Conservation (phyloP, 2,797 vertebrate species). For the Schizopygopsis malacanthus region DNA sequence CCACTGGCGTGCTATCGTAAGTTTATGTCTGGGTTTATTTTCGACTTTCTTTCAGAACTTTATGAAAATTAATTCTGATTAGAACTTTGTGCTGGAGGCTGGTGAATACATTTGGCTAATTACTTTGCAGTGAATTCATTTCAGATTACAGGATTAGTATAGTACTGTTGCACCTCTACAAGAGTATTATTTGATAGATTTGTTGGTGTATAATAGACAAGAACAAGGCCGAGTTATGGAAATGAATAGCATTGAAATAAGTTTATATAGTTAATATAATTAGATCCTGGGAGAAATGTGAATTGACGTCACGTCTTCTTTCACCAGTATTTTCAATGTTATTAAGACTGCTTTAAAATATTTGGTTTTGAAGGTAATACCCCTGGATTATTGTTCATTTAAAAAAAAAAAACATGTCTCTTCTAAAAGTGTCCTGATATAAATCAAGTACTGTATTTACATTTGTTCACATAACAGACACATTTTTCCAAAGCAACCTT, state of each 20-base stretch:
- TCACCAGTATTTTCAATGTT: not conserved
- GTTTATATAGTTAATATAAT: conserved; percentile 23
- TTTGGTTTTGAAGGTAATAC: not conserved
- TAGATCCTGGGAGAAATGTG: conserved; percentile 5
- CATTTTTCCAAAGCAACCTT: not conserved
- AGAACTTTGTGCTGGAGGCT: conserved; percentile 36
- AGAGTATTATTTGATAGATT: conserved; percentile 19
- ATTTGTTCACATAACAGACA: not conserved
- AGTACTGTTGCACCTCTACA: conserved; percentile 36
- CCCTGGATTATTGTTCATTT: not conserved
- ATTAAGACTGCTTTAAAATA: not conserved
- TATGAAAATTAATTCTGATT: conserved; percentile 32
- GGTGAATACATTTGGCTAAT: conserved; percentile 42
- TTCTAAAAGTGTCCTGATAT: not conserved
- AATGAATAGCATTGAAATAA: conserved; percentile 6
- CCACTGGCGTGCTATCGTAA: conserved; percentile 19
- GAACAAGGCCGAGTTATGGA: conserved; percentile 1
- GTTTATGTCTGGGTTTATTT: conserved; percentile 13
- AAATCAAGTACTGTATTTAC: not conserved
- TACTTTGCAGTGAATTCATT: conserved; percentile 49
- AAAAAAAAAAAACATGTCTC: too few relatives aligned
- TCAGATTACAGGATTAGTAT: conserved; percentile 52
- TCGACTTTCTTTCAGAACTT: conserved; percentile 7
- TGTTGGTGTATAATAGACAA: conserved; percentile 14
- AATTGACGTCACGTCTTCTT: not conserved